Base-by-base conservation (phyloP, 2,113 vertebrate genomes). In the Macquaria ambigua region DNA sequence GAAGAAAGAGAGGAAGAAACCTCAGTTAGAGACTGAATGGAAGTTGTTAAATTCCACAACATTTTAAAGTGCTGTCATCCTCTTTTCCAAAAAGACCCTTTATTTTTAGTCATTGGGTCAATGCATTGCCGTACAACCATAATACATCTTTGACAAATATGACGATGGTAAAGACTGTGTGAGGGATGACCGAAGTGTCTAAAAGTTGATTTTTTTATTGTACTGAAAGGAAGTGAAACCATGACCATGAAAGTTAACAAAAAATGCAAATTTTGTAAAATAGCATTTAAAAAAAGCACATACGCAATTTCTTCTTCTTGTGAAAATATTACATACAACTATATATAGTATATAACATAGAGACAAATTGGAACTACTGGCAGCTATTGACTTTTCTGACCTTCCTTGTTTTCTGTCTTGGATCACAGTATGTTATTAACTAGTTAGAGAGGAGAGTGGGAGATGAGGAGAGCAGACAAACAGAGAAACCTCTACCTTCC, bases 401-500 rank as follows among this genome's bases (percentile, higher is more conserved):
- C 3, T 48, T 18, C 16, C 16, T 16, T 31, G 25, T 31, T 21
- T 70, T 52, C 37, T 64, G 28, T 63, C 21, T 28, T 66, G 59
- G 5, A 21, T 3, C 23, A 5, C 46, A 3, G 4, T 52, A 48
- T 23, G 16, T 72, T 74, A 48, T 46, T 10, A 64, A 59, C 21
- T 21, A 11, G 31, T 61, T 61, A 31, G 50, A 46, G 18, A 46
- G 55, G 46, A 3, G 21, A 23, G 16, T 48, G 46, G 18, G 16
- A 52, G 25, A 28, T 31, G 25, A 23, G 18, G 25, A 37, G 31
- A 39, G 18, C 11, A 53, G 8, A 12, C 56, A 14, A 58, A 46
- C 31, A 10, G 3, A 80, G 8, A 56, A 0, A 16, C 28, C 9
- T n/a, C 78, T 94, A 99, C 98, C 98, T 99, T 99, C 88, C 97